phyloP scores from a whole-genome alignment of 2,888 invertebrate genomes.

The Graphium colonna region DNA sequence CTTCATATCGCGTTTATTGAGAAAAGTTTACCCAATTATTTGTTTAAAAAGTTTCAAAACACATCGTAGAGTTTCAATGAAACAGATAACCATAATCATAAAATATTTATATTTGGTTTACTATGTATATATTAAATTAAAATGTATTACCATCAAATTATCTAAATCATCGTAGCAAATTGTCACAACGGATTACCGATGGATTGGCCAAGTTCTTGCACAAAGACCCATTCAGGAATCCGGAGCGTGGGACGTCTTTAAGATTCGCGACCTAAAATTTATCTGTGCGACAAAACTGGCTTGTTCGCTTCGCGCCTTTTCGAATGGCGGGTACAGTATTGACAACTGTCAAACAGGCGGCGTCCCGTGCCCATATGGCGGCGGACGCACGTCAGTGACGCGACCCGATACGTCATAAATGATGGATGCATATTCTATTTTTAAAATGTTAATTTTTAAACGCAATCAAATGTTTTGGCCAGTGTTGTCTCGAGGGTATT shows the following conservation, averaged over 20 bases:
- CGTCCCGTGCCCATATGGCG: neutral
- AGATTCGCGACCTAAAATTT: conserved; percentile 21
- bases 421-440: neutral
- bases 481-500: too few species aligned
- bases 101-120: too few species aligned
- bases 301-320: conserved; percentile 9
- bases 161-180: neutral
- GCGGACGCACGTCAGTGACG: neutral
- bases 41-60: too few species aligned
- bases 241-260: conserved; percentile 20
- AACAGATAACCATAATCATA: too few species aligned
- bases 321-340: neutral
- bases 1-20: neutral
- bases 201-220: conserved; percentile 10
- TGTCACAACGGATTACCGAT: conserved; percentile 13
- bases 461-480: too few species aligned
- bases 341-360: conserved; percentile 4
- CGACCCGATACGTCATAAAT: neutral
- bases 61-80: too few species aligned
- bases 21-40: neutral
- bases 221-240: conserved; percentile 20
- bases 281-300: conserved; percentile 15
- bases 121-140: neutral
- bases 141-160: neutral
- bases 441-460: neutral